phyloP scores from a whole-genome alignment of 2,888 invertebrate species.

The Thymelicus acteon region DNA sequence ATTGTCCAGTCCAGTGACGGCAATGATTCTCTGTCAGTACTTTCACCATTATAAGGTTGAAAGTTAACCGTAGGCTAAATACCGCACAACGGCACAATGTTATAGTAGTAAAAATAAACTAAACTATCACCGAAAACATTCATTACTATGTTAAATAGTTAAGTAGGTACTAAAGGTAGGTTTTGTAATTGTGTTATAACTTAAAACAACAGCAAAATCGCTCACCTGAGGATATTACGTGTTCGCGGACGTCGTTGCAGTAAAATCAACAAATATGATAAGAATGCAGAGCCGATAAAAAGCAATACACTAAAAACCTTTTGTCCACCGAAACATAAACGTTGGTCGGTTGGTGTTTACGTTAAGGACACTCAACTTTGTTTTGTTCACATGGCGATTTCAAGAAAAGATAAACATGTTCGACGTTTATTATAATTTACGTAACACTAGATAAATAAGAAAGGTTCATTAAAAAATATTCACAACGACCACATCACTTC shows the following conservation, averaged over 20 bases:
- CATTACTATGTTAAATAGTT: too few relatives aligned
- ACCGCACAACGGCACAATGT: not conserved
- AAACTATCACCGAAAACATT: not conserved
- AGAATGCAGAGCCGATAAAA: constrained; percentile 55
- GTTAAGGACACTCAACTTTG: constrained; percentile 59
- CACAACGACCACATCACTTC: constrained; percentile 37
- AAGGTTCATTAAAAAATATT: constrained; percentile 29
- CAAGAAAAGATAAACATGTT: constrained; percentile 13
- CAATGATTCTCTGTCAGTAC: constrained; percentile 12
- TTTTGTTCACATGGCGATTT: constrained; percentile 48
- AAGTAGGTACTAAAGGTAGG: not conserved
- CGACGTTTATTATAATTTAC: constrained; percentile 5
- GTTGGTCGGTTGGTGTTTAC: constrained; percentile 53
- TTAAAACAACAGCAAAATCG: constrained; percentile 29
- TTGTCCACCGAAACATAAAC: constrained; percentile 49
- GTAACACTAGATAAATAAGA: constrained; percentile 23
- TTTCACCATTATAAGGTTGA: constrained; percentile 24
- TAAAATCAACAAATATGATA: constrained; percentile 65
- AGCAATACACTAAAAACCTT: constrained; percentile 60
- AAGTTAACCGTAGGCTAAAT: constrained; percentile 17
- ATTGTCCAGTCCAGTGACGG: constrained; percentile 7
- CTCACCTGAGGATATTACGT: constrained; percentile 64
- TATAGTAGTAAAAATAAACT: not conserved
- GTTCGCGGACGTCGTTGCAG: constrained; percentile 55
- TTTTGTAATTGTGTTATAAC: constrained; percentile 5